Evolutionary conservation across 2,113 vertebrate genomes (phyloP), one percentile per base, ranked within the genome.

Genomic region (Apteryx mantelli): DNA sequence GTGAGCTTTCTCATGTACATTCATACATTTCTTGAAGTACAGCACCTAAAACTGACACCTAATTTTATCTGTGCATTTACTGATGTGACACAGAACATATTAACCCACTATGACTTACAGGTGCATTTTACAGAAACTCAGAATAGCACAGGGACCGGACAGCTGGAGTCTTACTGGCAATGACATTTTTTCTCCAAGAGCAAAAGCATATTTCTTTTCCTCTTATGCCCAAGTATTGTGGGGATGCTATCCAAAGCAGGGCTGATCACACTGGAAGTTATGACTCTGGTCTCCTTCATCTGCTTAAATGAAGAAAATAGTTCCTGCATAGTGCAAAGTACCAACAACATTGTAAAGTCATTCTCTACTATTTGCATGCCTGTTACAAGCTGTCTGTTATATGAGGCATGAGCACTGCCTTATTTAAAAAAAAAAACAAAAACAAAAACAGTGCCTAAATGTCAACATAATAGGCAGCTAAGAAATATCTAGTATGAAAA

Each of bases 391-490:
- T 92, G 50, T 28, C 88, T 86, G 34, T 94, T 89, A 91, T 75
- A 50, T 87, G 92, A 95, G n/a, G 28, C 50, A 81, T 13, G 81
- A 87, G 38, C n/a, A 66, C 26, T 24, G 48, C 32, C 30, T 60
- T 34, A 60, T 34, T 34, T 32, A 60, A 60, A 30, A 56, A 8
- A 30, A 46, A 89, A 38, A 89, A 66, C 7, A 46, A 46, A 46
- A 46, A 46, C 36, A 88, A 38, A 65, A 89, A 66, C 85, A 75
- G 40, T 32, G 24, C 70, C 73, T 38, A 88, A 32, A 70, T 88
- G 64, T 93, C 93, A 89, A 55, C 36, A 9, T 77, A 89, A 92
- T 10, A 89, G 89, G 78, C 78, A 92, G 83, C 21, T 82, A 56
- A 94, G 91, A 70, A 87, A 53, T 60, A n/a, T 9, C 75, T 85